A percentile compares a stretch with the other conserved stretches of the same genome.
Evolutionary conservation across 2,797 vertebrate species (phyloP).

Genomic region (Pteronotus mesoamericanus): DNA sequence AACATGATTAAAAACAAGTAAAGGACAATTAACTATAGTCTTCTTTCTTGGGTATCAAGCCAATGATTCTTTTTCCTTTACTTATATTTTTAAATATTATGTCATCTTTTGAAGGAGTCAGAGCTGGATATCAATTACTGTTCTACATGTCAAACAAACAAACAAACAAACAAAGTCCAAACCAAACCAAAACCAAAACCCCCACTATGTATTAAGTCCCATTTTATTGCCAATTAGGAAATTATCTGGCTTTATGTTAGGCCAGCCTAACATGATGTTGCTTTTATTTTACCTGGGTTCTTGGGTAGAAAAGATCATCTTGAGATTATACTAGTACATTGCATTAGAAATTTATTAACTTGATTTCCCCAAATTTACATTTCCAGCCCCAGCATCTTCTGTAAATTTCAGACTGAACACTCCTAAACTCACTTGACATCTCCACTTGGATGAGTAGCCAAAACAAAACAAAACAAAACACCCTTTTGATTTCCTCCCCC

Average conservation of each 20-base stretch:
- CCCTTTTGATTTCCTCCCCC: not conserved
- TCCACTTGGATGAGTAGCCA: not conserved
- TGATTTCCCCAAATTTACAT: not conserved
- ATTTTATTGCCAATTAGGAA: not conserved
- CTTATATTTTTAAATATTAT: not conserved
- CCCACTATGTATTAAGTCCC: not conserved
- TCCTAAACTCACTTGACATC: not conserved
- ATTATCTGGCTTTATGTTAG: not conserved
- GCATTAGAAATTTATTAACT: not conserved
- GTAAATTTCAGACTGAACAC: not conserved
- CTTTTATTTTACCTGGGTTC: not conserved
- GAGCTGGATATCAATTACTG: not conserved
- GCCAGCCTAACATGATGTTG: not conserved
- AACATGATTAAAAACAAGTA: not conserved
- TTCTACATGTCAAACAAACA: not conserved
- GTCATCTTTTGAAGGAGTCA: not conserved
- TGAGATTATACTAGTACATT: not conserved
- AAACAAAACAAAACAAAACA: not conserved
- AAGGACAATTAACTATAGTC: not conserved
- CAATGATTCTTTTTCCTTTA: not conserved
- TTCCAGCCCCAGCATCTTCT: not conserved
- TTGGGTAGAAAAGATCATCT: not conserved
- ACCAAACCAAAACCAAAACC: too few relatives aligned
- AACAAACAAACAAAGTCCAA: too few relatives aligned
- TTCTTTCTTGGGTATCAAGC: not conserved